Conservation (phyloP, 2,888 invertebrate species). For the Pachydiplax longipennis region DNA sequence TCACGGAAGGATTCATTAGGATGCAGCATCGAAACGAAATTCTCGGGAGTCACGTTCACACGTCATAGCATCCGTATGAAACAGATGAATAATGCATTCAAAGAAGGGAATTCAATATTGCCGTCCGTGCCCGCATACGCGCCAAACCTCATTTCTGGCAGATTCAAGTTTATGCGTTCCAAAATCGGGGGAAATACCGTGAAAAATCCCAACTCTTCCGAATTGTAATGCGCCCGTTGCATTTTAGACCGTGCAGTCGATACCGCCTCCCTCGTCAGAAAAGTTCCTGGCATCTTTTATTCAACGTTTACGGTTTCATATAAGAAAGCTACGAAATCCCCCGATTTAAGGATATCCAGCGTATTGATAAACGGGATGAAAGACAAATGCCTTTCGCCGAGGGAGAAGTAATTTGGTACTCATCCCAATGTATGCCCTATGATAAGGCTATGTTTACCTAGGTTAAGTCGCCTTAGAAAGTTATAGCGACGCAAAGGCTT, state of each 20-base stretch:
- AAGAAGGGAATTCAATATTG: background rate
- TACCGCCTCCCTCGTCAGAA: background rate
- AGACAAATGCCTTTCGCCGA: too few relatives aligned
- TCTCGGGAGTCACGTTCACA: background rate
- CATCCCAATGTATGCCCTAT: too few relatives aligned
- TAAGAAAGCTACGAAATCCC: too few relatives aligned
- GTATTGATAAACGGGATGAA: too few relatives aligned
- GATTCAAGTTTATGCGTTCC: background rate
- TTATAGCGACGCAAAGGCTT: too few relatives aligned
- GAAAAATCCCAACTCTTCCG: background rate
- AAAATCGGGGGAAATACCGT: background rate
- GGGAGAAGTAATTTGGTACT: too few relatives aligned
- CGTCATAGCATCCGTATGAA: background rate
- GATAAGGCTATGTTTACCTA: too few relatives aligned
- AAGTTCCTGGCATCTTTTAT: background rate
- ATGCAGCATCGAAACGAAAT: background rate
- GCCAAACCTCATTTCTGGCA: background rate
- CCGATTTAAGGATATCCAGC: too few relatives aligned
- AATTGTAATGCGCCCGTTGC: background rate
- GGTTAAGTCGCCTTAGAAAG: too few relatives aligned
- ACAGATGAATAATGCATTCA: background rate
- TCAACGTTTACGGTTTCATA: too few relatives aligned
- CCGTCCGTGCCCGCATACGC: background rate
- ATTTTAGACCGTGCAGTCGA: background rate
- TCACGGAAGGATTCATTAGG: constrained; percentile 1